Conservation (phyloP, 2,888 invertebrate genomes). For the Agrenia bidenticulata region DNA sequence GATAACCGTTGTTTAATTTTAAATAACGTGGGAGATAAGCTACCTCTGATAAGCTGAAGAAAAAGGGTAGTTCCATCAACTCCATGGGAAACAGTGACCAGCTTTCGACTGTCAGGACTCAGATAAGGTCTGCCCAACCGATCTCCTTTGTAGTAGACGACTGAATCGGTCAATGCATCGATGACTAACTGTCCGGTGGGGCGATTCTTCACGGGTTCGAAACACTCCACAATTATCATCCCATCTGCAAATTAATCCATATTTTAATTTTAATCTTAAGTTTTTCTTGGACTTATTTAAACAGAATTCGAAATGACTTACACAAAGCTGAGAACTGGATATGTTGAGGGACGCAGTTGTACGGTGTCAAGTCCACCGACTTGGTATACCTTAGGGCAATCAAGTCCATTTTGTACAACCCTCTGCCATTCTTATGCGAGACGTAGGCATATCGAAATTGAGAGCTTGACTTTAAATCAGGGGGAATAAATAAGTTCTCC, state of each 20-base stretch:
- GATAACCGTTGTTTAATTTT: too few species aligned
- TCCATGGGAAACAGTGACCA: constrained; percentile 67
- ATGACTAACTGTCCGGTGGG: constrained; percentile 68
- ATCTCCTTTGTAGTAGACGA: constrained; percentile 64
- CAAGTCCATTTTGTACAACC: constrained; percentile 71
- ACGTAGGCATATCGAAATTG: constrained; percentile 73
- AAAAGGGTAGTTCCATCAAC: constrained; percentile 64
- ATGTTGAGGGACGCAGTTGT: constrained; percentile 70
- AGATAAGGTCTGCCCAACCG: constrained; percentile 68
- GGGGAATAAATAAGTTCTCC: constrained; percentile 65
- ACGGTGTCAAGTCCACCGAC: constrained; percentile 69
- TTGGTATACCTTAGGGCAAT: constrained; percentile 70
- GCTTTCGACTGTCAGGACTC: constrained; percentile 69
- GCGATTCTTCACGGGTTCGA: constrained; percentile 66
- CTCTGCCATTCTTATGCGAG: constrained; percentile 70
- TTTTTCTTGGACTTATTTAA: constrained; percentile 12
- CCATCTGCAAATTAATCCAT: constrained; percentile 68
- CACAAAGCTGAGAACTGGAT: constrained; percentile 72
- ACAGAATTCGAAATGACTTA: constrained; percentile 60
- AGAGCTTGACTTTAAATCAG: constrained; percentile 60
- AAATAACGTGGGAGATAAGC: constrained; percentile 23
- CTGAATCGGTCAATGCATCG: constrained; percentile 72
- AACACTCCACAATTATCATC: constrained; percentile 69
- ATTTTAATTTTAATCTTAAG: too few species aligned
- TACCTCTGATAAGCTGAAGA: constrained; percentile 67